Percentiles rank a stretch among this genome's conserved stretches.
Conservation (phyloP, 2,113 vertebrate genomes). For the Otis tarda region DNA sequence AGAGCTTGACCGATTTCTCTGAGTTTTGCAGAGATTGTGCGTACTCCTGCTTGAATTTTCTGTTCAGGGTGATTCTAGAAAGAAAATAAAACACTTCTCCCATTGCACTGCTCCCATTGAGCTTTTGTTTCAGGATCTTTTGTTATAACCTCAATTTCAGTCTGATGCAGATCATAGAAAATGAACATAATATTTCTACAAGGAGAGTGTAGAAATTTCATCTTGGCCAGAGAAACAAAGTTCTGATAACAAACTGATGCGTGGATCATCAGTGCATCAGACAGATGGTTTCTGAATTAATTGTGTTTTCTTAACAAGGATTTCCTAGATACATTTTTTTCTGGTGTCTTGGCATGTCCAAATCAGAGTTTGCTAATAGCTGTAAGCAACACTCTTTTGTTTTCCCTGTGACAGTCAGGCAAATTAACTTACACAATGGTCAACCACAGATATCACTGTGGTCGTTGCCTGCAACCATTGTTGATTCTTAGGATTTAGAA, state of each 20-base stretch:
- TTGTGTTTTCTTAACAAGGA: background rate
- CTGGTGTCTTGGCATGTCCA: background rate
- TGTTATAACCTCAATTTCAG: background rate
- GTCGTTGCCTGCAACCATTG: background rate
- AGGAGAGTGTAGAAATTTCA: background rate
- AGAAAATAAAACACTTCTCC: background rate
- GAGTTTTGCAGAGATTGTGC: background rate
- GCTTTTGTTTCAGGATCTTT: background rate
- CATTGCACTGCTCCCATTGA: background rate
- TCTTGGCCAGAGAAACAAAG: background rate
- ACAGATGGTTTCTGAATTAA: background rate
- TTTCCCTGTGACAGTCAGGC: background rate
- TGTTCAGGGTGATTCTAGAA: background rate
- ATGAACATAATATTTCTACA: background rate
- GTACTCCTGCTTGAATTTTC: background rate
- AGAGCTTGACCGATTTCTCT: background rate
- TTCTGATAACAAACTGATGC: background rate
- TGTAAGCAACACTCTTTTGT: rapidly evolving
- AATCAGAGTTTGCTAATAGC: background rate
- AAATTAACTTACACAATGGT: background rate
- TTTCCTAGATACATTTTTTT: background rate
- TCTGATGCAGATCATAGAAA: background rate
- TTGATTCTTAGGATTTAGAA: background rate
- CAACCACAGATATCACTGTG: background rate
- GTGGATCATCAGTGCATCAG: background rate